Conservation (phyloP, 1,140 invertebrate genomes). For the Psilanteris sp. region DNA sequence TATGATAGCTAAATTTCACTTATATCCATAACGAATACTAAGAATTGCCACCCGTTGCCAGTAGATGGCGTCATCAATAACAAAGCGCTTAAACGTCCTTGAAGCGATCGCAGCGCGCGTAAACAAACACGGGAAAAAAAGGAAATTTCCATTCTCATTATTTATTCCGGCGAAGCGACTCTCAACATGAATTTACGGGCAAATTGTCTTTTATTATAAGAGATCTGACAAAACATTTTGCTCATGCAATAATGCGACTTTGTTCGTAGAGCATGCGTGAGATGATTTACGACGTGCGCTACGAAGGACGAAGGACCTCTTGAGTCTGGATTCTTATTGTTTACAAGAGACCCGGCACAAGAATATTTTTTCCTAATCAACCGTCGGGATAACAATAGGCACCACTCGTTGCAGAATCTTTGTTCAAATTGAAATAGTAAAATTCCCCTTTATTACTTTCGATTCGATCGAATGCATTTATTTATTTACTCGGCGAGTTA, state of each 20-base stretch:
- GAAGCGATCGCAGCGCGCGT: background rate
- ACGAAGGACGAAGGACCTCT: background rate
- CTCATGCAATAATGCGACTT: slow-evolving; percentile 25
- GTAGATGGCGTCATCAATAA: too few relatives aligned
- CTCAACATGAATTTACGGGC: slow-evolving; percentile 33
- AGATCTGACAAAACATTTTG: slow-evolving; percentile 29
- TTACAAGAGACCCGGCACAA: slow-evolving; percentile 3
- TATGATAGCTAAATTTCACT: too few relatives aligned
- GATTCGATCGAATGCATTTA: background rate
- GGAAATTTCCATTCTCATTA: slow-evolving; percentile 12
- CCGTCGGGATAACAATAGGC: background rate
- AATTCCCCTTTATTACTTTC: slow-evolving; percentile 3
- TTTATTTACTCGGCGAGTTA: background rate
- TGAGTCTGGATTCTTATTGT: slow-evolving; percentile 10
- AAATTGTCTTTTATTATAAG: slow-evolving; percentile 33
- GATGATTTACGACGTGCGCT: slow-evolving; percentile 23
- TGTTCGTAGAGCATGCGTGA: slow-evolving; percentile 1
- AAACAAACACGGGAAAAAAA: background rate
- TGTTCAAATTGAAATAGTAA: too few relatives aligned
- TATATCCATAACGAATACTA: too few relatives aligned
- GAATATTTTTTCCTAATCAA: slow-evolving; percentile 18
- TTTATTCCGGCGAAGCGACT: slow-evolving; percentile 18
- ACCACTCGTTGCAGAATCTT: background rate
- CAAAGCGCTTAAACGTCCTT: too few relatives aligned
- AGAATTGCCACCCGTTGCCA: too few relatives aligned